phyloP scores from a whole-genome alignment of 2,888 invertebrate genomes.

The Oligia fasciuncula region DNA sequence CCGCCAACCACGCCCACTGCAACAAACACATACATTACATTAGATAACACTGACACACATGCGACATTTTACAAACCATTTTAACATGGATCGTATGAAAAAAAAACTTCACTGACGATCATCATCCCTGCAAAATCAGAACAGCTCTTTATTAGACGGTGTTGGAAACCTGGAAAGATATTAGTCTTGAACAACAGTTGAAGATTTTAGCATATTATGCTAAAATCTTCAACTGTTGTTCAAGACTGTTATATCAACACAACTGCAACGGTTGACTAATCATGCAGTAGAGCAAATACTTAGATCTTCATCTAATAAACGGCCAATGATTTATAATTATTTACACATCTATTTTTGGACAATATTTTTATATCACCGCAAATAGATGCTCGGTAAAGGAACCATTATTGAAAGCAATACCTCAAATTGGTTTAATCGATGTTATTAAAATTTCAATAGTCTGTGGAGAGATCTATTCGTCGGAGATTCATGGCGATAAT shows the following conservation, averaged over 20 bases:
- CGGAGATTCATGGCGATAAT: constrained; percentile 51
- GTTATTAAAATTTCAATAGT: constrained; percentile 32
- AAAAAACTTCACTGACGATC: background rate
- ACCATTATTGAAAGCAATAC: constrained; percentile 14
- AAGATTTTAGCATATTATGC: no score
- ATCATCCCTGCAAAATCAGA: constrained; percentile 3
- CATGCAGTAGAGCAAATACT: constrained; percentile 20
- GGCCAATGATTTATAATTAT: constrained; percentile 24
- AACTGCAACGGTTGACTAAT: constrained; percentile 4
- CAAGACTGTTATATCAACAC: constrained; percentile 8
- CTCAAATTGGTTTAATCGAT: constrained; percentile 32
- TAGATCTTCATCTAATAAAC: constrained; percentile 14
- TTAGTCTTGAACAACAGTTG: no score
- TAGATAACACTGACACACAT: background rate
- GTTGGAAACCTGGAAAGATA: no score
- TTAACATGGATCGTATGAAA: background rate
- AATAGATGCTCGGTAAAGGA: constrained; percentile 5
- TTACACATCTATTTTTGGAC: constrained; percentile 7
- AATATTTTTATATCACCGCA: constrained; percentile 2
- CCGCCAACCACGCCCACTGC: constrained; percentile 88
- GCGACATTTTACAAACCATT: background rate
- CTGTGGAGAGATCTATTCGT: constrained; percentile 23
- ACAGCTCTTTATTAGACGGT: background rate
- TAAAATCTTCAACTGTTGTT: constrained; percentile 20
- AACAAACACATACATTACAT: constrained; percentile 69